A percentile compares a stretch with the other conserved stretches of the same genome.
Evolutionary conservation across 2,888 invertebrate genomes (phyloP).

Genomic region (Dastarcus helophoroides): DNA sequence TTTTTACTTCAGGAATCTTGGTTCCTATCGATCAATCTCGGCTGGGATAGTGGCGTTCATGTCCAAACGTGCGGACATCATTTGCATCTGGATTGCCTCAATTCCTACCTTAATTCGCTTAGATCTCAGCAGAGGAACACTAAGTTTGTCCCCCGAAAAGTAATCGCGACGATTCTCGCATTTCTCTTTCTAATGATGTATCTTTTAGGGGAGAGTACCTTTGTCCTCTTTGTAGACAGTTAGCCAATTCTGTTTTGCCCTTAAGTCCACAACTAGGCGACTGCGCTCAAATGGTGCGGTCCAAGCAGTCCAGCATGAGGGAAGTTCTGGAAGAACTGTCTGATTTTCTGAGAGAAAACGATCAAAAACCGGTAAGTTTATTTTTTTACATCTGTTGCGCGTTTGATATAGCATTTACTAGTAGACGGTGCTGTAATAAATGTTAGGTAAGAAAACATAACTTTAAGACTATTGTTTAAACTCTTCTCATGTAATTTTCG

Average conservation of each 20-base stretch:
- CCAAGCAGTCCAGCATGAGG: slow-evolving; percentile 40
- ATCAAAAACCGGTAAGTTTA: slow-evolving; percentile 49
- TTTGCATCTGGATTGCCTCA: slow-evolving; percentile 88
- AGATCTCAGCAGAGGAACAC: slow-evolving; percentile 64
- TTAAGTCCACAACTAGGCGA: slow-evolving; percentile 61
- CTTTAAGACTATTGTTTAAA: no score
- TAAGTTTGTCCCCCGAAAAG: slow-evolving; percentile 59
- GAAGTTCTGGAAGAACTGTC: slow-evolving; percentile 40
- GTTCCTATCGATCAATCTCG: slow-evolving; percentile 67
- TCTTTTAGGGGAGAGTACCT: slow-evolving; percentile 70
- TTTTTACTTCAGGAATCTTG: slow-evolving; percentile 51
- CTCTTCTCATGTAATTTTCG: no score
- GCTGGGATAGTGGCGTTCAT: slow-evolving; percentile 86
- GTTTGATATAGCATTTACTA: no score
- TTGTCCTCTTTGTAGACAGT: slow-evolving; percentile 89
- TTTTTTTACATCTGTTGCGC: no score
- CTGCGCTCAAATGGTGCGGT: slow-evolving; percentile 51
- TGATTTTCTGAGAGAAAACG: slow-evolving; percentile 56
- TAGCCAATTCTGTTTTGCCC: slow-evolving; percentile 83
- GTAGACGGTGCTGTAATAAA: no score
- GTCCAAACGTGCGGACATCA: slow-evolving; percentile 96
- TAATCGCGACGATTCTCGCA: no score
- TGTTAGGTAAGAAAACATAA: no score
- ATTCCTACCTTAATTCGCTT: slow-evolving; percentile 79
- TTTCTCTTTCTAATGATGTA: no score